Conservation (phyloP, 2,888 invertebrate species). For the Agonopterix subpropinquella region DNA sequence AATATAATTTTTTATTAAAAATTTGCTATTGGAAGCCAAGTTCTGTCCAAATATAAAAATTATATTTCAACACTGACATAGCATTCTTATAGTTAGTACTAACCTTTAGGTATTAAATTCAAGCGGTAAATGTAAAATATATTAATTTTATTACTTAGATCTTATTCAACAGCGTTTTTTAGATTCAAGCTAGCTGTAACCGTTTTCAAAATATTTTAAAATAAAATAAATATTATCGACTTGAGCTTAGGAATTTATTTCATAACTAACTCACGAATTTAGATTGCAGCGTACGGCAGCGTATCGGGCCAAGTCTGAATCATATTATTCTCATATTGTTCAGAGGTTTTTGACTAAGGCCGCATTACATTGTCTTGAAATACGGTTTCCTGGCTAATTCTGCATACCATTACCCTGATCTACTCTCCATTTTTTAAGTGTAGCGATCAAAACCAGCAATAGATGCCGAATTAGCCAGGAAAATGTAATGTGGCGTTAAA, state of each 20-base stretch:
- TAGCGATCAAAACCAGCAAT: neutral
- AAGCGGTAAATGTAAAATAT: slow-evolving; percentile 43
- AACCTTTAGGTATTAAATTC: slow-evolving; percentile 44
- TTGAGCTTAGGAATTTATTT: neutral
- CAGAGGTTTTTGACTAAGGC: too few species aligned
- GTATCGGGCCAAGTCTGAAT: too few species aligned
- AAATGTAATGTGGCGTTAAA: too few species aligned
- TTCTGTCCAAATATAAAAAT: slow-evolving; percentile 14
- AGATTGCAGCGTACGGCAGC: too few species aligned
- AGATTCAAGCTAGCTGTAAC: slow-evolving; percentile 28
- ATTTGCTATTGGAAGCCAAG: neutral
- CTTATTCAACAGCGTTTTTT: slow-evolving; percentile 33
- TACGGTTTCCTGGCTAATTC: too few species aligned
- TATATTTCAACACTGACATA: slow-evolving; percentile 52
- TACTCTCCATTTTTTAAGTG: neutral
- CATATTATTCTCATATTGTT: too few species aligned
- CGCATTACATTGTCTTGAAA: too few species aligned
- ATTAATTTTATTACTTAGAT: slow-evolving; percentile 22
- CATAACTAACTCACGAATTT: neutral
- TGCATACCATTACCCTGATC: too few species aligned
- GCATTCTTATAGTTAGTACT: slow-evolving; percentile 43
- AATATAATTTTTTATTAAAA: slow-evolving; percentile 26
- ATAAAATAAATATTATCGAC: neutral
- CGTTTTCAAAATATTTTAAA: slow-evolving; percentile 8
- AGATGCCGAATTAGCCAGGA: too few species aligned